Conservation (phyloP, 2,888 invertebrate species). For the Ectobius pallidus region DNA sequence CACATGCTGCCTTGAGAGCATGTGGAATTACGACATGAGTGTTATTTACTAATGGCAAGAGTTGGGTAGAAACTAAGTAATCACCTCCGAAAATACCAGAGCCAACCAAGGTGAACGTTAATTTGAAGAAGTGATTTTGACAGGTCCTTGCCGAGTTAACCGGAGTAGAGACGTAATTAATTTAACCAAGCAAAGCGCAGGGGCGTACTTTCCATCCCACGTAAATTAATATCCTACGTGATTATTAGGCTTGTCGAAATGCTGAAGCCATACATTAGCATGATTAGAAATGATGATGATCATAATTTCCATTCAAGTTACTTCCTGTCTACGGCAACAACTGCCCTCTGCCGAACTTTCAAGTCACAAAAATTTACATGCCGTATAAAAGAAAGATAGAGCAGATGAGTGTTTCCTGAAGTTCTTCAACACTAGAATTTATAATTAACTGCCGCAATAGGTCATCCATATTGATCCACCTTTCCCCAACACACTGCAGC, state of each 20-base stretch:
- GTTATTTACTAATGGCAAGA: no score
- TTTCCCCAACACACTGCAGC: no score
- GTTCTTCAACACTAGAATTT: background rate
- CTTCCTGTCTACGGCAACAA: background rate
- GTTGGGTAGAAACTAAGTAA: no score
- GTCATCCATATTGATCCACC: slow-evolving; percentile 4
- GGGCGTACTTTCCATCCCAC: background rate
- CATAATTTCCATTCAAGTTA: background rate
- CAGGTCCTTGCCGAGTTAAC: background rate
- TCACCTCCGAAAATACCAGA: no score
- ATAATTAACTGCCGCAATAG: slow-evolving; percentile 18
- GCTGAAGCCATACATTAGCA: background rate
- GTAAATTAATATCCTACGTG: background rate
- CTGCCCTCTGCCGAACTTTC: background rate
- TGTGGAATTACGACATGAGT: no score
- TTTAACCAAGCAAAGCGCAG: background rate
- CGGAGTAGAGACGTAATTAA: background rate
- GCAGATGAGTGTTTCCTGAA: background rate
- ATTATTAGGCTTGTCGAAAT: background rate
- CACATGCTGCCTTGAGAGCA: no score
- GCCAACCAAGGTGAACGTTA: background rate
- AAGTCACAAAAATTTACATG: background rate
- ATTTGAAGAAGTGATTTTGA: background rate
- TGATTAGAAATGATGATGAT: background rate
- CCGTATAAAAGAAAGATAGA: background rate